phyloP scores from a whole-genome alignment of 1,140 invertebrate species.

The Caenorhabditis elegans region DNA sequence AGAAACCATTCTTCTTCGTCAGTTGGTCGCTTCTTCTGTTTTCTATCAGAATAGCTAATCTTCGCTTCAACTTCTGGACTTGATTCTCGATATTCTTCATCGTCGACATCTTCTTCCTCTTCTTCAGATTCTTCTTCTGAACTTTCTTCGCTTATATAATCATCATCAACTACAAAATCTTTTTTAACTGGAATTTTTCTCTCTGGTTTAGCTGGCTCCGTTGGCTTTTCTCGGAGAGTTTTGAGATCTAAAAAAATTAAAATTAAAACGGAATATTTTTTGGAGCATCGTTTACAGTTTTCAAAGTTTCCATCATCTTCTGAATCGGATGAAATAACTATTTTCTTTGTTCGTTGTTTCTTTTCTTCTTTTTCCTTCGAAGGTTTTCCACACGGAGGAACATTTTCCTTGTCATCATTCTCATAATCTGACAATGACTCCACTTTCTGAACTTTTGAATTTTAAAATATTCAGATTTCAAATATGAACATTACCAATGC shows the following conservation, averaged over 20 bases:
- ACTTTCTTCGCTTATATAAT: not conserved
- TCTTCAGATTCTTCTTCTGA: not conserved
- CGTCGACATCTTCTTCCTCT: not conserved
- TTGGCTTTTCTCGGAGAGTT: not conserved
- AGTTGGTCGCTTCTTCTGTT: not conserved
- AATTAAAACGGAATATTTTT: too few species aligned
- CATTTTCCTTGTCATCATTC: not conserved
- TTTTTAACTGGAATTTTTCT: not conserved
- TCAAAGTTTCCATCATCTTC: not conserved
- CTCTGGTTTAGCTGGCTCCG: not conserved
- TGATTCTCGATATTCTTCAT: not conserved
- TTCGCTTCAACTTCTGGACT: not conserved
- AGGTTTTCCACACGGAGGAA: not conserved
- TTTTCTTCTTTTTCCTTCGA: not conserved
- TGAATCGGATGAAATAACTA: not conserved
- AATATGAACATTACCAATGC: not conserved
- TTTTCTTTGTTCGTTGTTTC: not conserved
- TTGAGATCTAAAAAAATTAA: not conserved
- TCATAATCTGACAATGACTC: not conserved
- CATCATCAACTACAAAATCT: not conserved
- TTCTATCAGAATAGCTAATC: not conserved
- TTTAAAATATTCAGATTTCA: too few species aligned
- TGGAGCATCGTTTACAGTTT: not conserved
- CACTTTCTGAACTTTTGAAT: not conserved
- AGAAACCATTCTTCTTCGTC: slow-evolving; percentile 13